Evolutionary conservation across 2,888 invertebrate genomes (phyloP), one percentile per base, ranked within the genome.

Genomic region (Sphaeridia pumilis): DNA sequence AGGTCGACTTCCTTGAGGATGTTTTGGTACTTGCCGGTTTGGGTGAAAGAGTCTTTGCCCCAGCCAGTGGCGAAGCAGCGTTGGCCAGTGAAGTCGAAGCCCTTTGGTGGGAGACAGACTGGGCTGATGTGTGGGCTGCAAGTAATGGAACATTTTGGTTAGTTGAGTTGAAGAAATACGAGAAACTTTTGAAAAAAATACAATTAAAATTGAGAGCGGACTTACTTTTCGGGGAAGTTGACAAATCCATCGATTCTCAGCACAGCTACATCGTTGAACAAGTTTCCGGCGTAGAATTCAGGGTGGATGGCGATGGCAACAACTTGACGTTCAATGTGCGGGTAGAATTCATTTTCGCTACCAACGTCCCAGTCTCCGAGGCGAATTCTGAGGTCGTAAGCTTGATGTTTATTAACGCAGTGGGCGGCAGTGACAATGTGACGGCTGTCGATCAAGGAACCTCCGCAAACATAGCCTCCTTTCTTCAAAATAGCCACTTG

Each of bases 31-130:
- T 88, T 88, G 67, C 90, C 90, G 66, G 80, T 83, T 67, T 88
- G 84, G 1, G 90, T 90, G 66, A 94, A 95, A 7, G 90, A 89
- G 68, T 90, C 88, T 71, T 95, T 94, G 56, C 94, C 94, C 94
- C 95, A 95, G 14, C 94, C 94, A 10, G 94, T 88, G 4, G 92
- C 93, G 85, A 88, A 92, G 71, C 95, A 95, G 55, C 92, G 78
- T 43, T 81, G 78, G 42, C 76, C 83, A 22, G 82, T 77, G 68
- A 86, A 89, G 65, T 87, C 86, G 12, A 87, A 82, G 64, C 79
- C 80, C 65, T 82, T 82, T 59, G 84, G 82, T 1, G 94, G 93
- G 54, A 95, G 72, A 70, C 95, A 95, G 50, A 90, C 92, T 5
- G 90, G 87, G 54, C 85, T 84, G 61, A 92, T 88, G 70, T 89